Conservation (phyloP, 2,888 invertebrate species). For the Rhodophaea formosa region DNA sequence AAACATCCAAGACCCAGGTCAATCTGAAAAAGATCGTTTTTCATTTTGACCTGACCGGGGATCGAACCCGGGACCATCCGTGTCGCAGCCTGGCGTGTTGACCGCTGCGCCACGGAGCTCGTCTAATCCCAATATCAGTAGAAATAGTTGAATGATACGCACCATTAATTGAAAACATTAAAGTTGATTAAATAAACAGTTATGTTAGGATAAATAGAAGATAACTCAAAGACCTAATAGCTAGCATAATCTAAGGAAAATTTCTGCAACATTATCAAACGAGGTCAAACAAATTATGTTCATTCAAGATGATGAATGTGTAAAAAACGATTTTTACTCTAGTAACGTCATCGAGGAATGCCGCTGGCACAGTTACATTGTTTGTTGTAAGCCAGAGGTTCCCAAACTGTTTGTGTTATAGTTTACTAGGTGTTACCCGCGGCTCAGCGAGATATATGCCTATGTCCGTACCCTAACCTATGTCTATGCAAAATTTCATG, state of each 20-base stretch:
- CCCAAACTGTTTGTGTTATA: no score
- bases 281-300: background rate
- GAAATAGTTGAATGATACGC: slow-evolving; percentile 3
- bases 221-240: slow-evolving; percentile 19
- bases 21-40: no score
- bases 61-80: no score
- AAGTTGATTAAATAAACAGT: slow-evolving; percentile 12
- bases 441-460: no score
- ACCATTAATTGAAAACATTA: slow-evolving; percentile 14
- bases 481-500: no score
- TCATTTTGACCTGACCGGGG: no score
- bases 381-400: slow-evolving; percentile 11
- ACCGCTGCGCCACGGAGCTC: no score
- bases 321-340: background rate
- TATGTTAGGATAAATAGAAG: background rate
- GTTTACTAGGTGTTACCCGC: no score
- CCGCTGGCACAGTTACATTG: slow-evolving; percentile 29
- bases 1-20: no score
- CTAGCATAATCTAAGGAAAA: slow-evolving; percentile 25
- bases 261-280: slow-evolving; percentile 13
- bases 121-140: no score
- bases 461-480: no score
- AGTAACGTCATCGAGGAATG: slow-evolving; percentile 11
- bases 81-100: no score
- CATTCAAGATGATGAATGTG: background rate